Evolutionary conservation across 2,888 invertebrate genomes (phyloP).

Genomic region (Megastigmus dorsalis): DNA sequence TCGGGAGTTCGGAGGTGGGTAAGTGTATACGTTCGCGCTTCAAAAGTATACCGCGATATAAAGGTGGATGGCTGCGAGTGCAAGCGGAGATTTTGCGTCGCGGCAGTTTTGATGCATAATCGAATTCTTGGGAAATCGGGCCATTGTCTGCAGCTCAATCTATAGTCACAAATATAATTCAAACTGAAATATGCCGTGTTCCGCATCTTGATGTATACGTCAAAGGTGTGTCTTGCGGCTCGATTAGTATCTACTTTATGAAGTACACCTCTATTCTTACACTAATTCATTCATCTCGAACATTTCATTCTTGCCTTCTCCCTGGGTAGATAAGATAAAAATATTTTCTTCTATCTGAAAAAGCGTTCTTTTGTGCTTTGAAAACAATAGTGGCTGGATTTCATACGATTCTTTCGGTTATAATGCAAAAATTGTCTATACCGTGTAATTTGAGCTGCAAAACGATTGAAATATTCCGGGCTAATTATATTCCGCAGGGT

Average conservation of each 20-base stretch:
- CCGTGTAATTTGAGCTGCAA: conserved; percentile 15
- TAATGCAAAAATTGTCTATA: neutral
- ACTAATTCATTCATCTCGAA: too few relatives aligned
- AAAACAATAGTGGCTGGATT: conserved; percentile 28
- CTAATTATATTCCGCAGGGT: conserved; percentile 15
- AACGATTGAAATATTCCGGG: conserved; percentile 3
- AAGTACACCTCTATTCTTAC: too few relatives aligned
- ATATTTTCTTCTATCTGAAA: neutral
- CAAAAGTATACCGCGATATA: too few relatives aligned
- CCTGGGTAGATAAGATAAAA: neutral
- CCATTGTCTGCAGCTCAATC: too few relatives aligned
- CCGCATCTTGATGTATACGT: neutral
- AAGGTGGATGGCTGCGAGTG: too few relatives aligned
- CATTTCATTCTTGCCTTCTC: neutral
- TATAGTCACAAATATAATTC: too few relatives aligned
- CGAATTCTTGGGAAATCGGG: too few relatives aligned
- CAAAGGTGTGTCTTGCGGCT: neutral
- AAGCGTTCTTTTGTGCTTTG: neutral
- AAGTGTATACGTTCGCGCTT: too few relatives aligned
- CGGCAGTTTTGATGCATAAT: too few relatives aligned
- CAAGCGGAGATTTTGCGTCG: too few relatives aligned
- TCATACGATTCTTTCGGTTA: conserved; percentile 9
- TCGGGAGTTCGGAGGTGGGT: too few relatives aligned
- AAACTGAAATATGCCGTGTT: neutral
- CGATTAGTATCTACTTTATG: neutral